Percentiles rank a stretch among this genome's conserved stretches.
Conservation (phyloP, 2,888 invertebrate genomes). For the Phengaris alcon region DNA sequence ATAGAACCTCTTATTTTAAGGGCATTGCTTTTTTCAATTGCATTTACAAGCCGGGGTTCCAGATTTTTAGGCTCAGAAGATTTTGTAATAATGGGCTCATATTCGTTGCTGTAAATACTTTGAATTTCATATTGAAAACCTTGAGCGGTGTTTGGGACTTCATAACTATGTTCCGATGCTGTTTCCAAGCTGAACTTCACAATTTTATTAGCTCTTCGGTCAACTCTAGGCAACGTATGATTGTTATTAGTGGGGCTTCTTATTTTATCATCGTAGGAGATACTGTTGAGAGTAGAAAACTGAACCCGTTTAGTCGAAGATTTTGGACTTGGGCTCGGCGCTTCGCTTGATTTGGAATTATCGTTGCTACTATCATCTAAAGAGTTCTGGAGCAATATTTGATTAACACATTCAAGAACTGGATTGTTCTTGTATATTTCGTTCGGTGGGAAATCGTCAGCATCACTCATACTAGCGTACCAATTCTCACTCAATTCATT, state of each 20-base stretch:
- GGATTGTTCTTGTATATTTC: conserved; percentile 89
- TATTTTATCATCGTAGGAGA: conserved; percentile 74
- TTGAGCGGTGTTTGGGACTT: conserved; percentile 79
- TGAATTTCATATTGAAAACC: conserved; percentile 78
- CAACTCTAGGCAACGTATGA: conserved; percentile 64
- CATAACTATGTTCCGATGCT: conserved; percentile 80
- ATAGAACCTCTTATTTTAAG: conserved; percentile 75
- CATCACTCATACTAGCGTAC: conserved; percentile 89
- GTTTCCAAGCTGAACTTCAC: conserved; percentile 76
- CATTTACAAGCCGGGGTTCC: conserved; percentile 52
- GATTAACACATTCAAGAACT: conserved; percentile 91
- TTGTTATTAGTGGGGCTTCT: conserved; percentile 52
- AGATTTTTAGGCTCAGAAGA: conserved; percentile 58
- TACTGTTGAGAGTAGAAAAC: conserved; percentile 82
- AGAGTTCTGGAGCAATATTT: conserved; percentile 87
- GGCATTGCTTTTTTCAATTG: conserved; percentile 53
- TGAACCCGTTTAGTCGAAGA: conserved; percentile 79
- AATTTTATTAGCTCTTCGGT: conserved; percentile 74
- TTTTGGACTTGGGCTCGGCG: conserved; percentile 74
- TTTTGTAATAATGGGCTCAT: conserved; percentile 84
- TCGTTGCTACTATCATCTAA: conserved; percentile 79
- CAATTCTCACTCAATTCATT: conserved; percentile 84
- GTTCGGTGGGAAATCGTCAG: conserved; percentile 84
- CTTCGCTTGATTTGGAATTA: conserved; percentile 70
- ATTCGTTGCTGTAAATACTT: conserved; percentile 87